Percentiles rank a stretch among this genome's conserved stretches.
Conservation (phyloP, 2,888 invertebrate species). For the Drosophila fungiperda region DNA sequence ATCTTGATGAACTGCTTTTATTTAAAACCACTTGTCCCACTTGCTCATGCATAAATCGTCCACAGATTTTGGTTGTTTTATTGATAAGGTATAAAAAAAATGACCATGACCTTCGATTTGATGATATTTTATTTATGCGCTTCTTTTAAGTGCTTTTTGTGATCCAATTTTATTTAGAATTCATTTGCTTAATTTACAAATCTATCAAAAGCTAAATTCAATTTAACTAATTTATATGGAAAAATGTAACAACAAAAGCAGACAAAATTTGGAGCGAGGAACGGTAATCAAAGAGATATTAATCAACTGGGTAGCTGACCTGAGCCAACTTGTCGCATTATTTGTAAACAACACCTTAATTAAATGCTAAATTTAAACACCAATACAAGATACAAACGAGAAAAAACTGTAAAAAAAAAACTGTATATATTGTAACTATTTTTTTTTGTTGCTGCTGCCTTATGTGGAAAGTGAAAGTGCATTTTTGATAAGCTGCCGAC, state of each 20-base stretch:
- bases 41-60: constrained; percentile 7
- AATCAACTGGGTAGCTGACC: constrained; percentile 22
- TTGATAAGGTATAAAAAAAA: not conserved
- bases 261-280: constrained; percentile 47
- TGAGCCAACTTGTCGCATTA: constrained; percentile 1
- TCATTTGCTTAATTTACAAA: constrained; percentile 49
- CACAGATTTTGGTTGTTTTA: constrained; percentile 14
- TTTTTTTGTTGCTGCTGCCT: not conserved
- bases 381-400: constrained; percentile 11
- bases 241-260: constrained; percentile 15
- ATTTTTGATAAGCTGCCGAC: constrained; percentile 18
- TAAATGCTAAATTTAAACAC: constrained; percentile 36
- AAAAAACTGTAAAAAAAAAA: not conserved
- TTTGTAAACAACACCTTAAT: constrained; percentile 43
- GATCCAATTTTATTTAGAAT: constrained; percentile 45
- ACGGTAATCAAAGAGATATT: constrained; percentile 54
- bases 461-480: constrained; percentile 72
- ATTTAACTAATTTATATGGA: constrained; percentile 51
- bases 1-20: not conserved
- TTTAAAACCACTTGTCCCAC: constrained; percentile 1
- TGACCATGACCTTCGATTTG: constrained; percentile 56
- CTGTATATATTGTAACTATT: not conserved
- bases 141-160: constrained; percentile 28
- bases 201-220: constrained; percentile 43
- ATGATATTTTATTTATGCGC: constrained; percentile 33